Conservation (phyloP, 2,888 invertebrate genomes). For the Ornithoptera alexandrae region DNA sequence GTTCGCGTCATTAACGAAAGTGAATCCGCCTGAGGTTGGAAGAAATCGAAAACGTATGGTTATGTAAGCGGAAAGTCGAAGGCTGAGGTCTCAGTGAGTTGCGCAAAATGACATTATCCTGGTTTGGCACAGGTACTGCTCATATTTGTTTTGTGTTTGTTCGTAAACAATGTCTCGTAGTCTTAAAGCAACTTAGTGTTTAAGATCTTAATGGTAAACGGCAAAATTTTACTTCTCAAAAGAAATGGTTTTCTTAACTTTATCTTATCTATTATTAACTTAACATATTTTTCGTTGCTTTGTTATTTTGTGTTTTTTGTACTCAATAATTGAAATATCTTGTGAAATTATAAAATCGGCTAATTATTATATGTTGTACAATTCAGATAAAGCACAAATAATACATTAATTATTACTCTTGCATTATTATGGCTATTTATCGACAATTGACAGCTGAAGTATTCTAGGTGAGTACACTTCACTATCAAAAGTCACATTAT, state of each 20-base stretch:
- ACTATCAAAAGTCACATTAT: background rate
- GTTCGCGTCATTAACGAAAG: slow-evolving; percentile 52
- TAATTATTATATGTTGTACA: too few species aligned
- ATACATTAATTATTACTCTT: too few species aligned
- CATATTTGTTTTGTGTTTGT: slow-evolving; percentile 23
- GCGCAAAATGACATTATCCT: slow-evolving; percentile 47
- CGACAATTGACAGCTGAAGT: background rate
- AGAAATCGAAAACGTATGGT: slow-evolving; percentile 66
- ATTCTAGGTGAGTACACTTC: slow-evolving; percentile 3
- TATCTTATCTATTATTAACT: too few species aligned
- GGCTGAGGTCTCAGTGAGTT: slow-evolving; percentile 54
- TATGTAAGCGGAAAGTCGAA: slow-evolving; percentile 65
- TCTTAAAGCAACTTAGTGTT: slow-evolving; percentile 6
- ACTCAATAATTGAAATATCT: too few species aligned
- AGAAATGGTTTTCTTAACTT: too few species aligned
- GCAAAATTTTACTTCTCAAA: too few species aligned
- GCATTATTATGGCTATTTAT: too few species aligned
- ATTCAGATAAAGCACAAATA: too few species aligned
- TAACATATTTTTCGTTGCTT: too few species aligned
- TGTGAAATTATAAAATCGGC: too few species aligned
- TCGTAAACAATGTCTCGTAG: slow-evolving; percentile 38
- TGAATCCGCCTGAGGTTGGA: slow-evolving; percentile 57
- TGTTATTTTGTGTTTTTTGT: too few species aligned
- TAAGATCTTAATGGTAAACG: too few species aligned
- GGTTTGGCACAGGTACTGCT: slow-evolving; percentile 26